These are phyloP conservation scores for Rhabdornis inornatus DNA, from an alignment of 2,113 vertebrate species.

Conservation along the genomic window DNA sequence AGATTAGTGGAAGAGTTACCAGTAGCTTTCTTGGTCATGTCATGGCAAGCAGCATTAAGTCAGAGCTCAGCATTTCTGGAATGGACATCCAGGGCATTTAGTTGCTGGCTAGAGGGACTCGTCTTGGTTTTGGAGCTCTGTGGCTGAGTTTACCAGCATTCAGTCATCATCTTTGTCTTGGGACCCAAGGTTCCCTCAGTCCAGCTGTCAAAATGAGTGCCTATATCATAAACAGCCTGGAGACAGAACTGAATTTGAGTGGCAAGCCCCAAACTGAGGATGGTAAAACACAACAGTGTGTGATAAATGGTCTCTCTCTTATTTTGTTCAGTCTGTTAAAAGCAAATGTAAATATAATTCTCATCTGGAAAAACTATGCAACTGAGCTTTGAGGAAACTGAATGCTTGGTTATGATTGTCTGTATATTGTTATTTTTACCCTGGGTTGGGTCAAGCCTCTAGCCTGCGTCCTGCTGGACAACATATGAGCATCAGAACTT, in stretches of 20 bases:
- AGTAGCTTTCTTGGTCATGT: neutral
- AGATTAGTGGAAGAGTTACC: neutral
- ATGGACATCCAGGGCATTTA: neutral
- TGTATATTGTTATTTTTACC: neutral
- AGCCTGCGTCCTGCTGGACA: neutral
- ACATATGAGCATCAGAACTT: neutral
- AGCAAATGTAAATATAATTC: neutral
- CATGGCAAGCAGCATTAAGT: neutral
- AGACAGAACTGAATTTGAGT: neutral
- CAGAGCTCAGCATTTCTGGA: neutral
- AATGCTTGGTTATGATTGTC: neutral
- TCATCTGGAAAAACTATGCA: neutral
- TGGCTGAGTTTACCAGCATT: neutral
- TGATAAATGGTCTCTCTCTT: neutral
- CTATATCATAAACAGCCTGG: neutral
- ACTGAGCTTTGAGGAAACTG: neutral
- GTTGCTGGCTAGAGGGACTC: neutral
- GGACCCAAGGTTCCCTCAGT: neutral
- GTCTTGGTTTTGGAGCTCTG: neutral
- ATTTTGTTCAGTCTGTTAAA: neutral
- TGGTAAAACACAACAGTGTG: neutral
- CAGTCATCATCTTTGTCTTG: neutral
- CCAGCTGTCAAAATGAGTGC: neutral
- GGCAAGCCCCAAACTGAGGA: neutral
- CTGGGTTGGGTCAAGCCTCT: neutral